A percentile compares a stretch with the other conserved stretches of the same genome.
Evolutionary conservation across 2,888 invertebrate species (phyloP).

Genomic region (Lutraria lutraria): DNA sequence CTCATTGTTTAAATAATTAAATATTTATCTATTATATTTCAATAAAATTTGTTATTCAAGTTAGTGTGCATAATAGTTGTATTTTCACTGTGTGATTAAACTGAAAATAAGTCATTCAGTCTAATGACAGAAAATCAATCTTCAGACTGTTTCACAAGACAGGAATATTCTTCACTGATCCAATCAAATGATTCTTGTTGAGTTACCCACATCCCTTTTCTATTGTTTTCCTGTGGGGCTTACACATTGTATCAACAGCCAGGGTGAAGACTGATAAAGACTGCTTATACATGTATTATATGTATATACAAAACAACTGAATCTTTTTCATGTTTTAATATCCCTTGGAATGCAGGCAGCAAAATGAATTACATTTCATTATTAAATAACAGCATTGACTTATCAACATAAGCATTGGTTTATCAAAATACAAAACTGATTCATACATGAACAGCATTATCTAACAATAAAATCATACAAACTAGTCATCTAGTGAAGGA

Average conservation of each 20-base stretch:
- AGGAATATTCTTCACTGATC: no score
- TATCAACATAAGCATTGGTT: slow-evolving; percentile 34
- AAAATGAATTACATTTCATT: slow-evolving; percentile 42
- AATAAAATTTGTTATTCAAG: slow-evolving; percentile 17
- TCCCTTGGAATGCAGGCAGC: slow-evolving; percentile 62
- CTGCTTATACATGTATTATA: no score
- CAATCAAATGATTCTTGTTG: no score
- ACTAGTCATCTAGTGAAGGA: neutral
- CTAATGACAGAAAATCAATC: no score
- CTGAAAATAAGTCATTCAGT: no score
- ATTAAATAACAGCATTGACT: slow-evolving; percentile 25
- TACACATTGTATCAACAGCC: no score
- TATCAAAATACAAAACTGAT: slow-evolving; percentile 34
- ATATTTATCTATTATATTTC: slow-evolving; percentile 6
- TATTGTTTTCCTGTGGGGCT: no score
- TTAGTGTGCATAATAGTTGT: neutral
- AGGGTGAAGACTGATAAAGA: no score
- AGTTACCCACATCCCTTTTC: no score
- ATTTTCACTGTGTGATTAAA: neutral
- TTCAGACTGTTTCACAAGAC: no score
- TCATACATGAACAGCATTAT: slow-evolving; percentile 1
- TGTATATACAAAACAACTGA: neutral
- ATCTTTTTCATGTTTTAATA: slow-evolving; percentile 36
- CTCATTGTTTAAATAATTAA: slow-evolving; percentile 8
- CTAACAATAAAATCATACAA: slow-evolving; percentile 20